Conservation (phyloP, 2,888 invertebrate species). For the Cyclophora punctaria region DNA sequence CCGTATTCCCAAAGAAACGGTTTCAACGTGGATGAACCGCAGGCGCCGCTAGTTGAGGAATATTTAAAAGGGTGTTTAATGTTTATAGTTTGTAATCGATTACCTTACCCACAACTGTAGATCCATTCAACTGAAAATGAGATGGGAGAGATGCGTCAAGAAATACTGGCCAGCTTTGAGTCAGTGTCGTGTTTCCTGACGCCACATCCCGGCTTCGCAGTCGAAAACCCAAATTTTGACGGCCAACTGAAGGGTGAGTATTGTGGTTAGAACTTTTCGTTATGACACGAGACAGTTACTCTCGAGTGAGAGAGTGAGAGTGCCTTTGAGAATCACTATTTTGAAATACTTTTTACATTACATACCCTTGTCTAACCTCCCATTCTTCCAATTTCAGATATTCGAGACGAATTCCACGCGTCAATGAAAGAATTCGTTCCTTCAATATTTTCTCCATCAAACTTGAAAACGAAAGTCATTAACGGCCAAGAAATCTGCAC, state of each 20-base stretch:
- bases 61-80: no score
- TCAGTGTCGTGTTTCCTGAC: conserved; percentile 92
- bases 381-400: conserved; percentile 71
- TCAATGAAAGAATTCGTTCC: conserved; percentile 87
- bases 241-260: conserved; percentile 12
- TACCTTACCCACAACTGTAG: background rate
- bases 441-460: conserved; percentile 85
- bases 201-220: conserved; percentile 97
- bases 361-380: no score
- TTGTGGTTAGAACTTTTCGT: no score
- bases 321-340: no score
- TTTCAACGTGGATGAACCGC: no score
- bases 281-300: no score
- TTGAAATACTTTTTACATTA: no score
- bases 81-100: no score
- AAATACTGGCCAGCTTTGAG: conserved; percentile 88
- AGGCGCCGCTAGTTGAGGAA: no score
- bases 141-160: conserved; percentile 86
- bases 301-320: no score
- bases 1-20: no score
- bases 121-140: conserved; percentile 62
- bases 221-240: conserved; percentile 88
- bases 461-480: conserved; percentile 91
- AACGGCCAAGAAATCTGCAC: conserved; percentile 92
- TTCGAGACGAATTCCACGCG: conserved; percentile 88